Conservation (phyloP, 2,797 vertebrate genomes). For the Dryobates pubescens region DNA sequence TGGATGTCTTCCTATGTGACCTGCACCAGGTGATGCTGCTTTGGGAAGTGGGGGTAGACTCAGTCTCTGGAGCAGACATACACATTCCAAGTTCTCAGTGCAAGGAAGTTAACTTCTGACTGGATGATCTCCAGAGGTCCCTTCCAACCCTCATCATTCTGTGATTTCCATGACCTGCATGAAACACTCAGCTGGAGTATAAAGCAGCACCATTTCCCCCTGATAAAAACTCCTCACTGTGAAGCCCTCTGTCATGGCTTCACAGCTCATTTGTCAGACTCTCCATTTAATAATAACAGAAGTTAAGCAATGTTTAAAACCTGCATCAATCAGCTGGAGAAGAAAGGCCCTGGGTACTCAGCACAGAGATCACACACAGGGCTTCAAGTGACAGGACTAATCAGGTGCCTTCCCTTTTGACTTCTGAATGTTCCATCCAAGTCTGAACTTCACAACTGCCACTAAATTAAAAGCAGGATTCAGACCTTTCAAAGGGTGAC, state of each 20-base stretch:
- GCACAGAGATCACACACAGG: neutral
- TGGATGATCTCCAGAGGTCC: no score
- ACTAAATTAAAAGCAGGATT: neutral
- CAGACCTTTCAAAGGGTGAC: neutral
- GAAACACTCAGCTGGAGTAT: neutral
- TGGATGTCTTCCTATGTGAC: no score
- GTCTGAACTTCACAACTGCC: neutral
- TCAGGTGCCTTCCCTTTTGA: neutral
- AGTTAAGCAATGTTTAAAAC: constrained; percentile 21
- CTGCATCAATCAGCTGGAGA: constrained; percentile 9
- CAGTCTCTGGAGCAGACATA: neutral
- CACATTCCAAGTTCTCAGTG: neutral
- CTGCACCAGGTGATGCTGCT: no score
- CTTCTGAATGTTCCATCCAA: neutral
- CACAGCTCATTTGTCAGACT: constrained; percentile 31
- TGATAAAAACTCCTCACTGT: neutral
- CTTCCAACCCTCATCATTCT: neutral
- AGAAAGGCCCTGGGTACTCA: neutral
- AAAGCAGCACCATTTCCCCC: neutral
- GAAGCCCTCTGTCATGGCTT: constrained; percentile 40
- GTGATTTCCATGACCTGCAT: neutral
- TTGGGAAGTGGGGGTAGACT: no score
- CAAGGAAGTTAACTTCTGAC: neutral
- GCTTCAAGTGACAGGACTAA: neutral
- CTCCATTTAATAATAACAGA: constrained; percentile 19